Conservation (phyloP, 2,888 invertebrate species). For the Drosophila kokeensis region DNA sequence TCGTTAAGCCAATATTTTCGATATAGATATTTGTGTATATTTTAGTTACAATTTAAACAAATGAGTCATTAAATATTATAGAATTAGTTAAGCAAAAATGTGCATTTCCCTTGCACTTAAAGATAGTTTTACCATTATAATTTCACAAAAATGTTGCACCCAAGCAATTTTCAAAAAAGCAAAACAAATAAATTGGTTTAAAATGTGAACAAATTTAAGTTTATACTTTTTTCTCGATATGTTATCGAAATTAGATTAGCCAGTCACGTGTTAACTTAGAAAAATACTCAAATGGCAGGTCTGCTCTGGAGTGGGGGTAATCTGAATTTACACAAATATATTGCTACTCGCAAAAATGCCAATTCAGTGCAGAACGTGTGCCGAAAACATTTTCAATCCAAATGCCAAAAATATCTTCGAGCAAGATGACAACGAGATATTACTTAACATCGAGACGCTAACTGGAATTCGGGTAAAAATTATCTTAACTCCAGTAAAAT, state of each 20-base stretch:
- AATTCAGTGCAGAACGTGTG: conserved; percentile 49
- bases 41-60: neutral
- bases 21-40: neutral
- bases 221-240: neutral
- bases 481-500: neutral
- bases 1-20: neutral
- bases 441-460: conserved; percentile 37
- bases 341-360: conserved; percentile 36
- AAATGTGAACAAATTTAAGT: neutral
- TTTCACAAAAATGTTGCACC: neutral
- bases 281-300: conserved; percentile 37
- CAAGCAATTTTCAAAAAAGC: neutral
- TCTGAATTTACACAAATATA: conserved; percentile 1
- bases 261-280: conserved; percentile 8
- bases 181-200: neutral
- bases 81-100: neutral
- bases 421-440: conserved; percentile 19
- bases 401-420: conserved; percentile 45
- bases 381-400: conserved; percentile 23
- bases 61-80: neutral
- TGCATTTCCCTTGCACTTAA: neutral
- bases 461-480: conserved; percentile 48
- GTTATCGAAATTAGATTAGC: neutral
- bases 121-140: neutral
- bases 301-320: conserved; percentile 22